Evolutionary conservation across 2,113 vertebrate genomes (phyloP), one percentile per base, ranked within the genome.

Genomic region (Nematolebias whitei): DNA sequence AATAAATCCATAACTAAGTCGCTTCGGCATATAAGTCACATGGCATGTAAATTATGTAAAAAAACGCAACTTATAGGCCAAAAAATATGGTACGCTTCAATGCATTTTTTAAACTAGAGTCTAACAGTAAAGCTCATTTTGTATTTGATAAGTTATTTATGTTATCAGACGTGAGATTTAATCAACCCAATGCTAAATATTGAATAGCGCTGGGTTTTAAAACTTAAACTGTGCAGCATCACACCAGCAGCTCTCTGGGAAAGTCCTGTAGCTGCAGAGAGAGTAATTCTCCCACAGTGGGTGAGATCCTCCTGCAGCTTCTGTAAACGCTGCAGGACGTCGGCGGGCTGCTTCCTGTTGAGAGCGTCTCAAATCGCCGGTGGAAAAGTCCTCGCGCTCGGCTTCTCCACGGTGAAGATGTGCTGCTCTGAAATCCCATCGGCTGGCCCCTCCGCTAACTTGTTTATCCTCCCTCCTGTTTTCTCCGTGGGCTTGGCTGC

Each of bases 381-480:
- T 5, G 52, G 52, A 32, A 24, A 15, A 57, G 53, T 40, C 18
- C 38, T 63, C 14, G 22, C 68, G 19, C 52, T 59, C 67, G 22
- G 60, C 45, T 48, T 51, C 49, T 48, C 38, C 18, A 41, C 62
- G 19, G 47, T 0, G 43, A 68, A 49, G 58, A 58, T 2, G 0
- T 19, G 12, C 62, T 18, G 68, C 44, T 68, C 63, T 67, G 44
- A 71, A 75, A 84, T 79, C 74, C 82, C 71, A 44, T 81, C 82
- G 71, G 71, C 56, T 64, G 69, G 53, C 61, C 61, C n/a, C 65
- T 54, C 20, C 2, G 38, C 74, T 79, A 71, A 77, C 71, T 75
- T 83, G 77, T 82, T 90, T 73, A 85, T 82, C 82, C 72, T 52
- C 41, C 62, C 57, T 62, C 35, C 55, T 84, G 84, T 85, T 87